A percentile compares a stretch with the other conserved stretches of the same genome.
These are phyloP conservation scores for Apodemus agrarius DNA, from an alignment of 2,797 vertebrate species.

Conservation along the genomic window DNA sequence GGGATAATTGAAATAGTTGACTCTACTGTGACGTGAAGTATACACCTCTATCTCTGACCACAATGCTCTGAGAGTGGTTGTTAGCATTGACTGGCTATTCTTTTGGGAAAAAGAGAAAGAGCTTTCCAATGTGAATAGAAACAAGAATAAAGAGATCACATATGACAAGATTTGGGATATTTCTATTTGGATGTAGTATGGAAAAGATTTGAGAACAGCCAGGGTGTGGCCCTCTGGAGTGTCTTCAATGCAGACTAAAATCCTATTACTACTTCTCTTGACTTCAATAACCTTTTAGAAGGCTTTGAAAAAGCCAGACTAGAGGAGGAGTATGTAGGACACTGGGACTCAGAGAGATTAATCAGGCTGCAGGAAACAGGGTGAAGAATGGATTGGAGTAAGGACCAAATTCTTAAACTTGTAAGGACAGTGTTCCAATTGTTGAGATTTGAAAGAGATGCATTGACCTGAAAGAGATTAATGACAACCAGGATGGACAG, in stretches of 20 bases:
- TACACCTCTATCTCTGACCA: not conserved
- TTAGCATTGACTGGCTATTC: not conserved
- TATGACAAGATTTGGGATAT: not conserved
- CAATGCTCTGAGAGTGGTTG: not conserved
- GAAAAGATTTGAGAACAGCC: not conserved
- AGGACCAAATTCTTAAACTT: not conserved
- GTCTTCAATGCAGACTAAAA: not conserved
- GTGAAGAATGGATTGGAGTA: not conserved
- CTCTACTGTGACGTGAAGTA: not conserved
- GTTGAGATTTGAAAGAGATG: constrained; percentile 49
- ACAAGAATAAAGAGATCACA: not conserved
- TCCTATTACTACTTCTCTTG: not conserved
- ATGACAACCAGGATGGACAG: constrained; percentile 15
- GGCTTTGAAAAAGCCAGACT: constrained; percentile 12
- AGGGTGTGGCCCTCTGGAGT: not conserved
- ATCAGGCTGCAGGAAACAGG: constrained; percentile 31
- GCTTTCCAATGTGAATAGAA: not conserved
- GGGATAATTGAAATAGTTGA: not conserved
- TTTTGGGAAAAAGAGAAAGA: not conserved
- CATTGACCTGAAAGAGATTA: constrained; percentile 48
- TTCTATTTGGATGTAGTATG: not conserved
- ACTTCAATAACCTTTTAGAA: not conserved
- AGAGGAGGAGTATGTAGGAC: not conserved
- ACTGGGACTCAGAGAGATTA: not conserved
- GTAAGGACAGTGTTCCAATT: constrained; percentile 10